A percentile compares a stretch with the other conserved stretches of the same genome.
Conservation (phyloP, 2,113 vertebrate genomes). For the Corythaixoides concolor region DNA sequence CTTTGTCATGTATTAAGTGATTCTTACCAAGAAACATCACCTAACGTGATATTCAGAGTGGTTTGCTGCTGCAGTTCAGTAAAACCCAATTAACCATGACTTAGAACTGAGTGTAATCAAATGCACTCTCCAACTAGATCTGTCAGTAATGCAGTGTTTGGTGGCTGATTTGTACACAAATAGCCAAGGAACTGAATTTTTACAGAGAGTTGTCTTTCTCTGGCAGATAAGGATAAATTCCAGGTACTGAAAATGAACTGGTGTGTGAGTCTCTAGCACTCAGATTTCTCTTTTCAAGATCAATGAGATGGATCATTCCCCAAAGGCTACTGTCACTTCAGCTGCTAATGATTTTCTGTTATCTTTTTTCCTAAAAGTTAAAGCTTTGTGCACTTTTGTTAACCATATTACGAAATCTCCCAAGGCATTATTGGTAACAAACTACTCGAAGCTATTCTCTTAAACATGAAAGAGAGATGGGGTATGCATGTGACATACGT, state of each 20-base stretch:
- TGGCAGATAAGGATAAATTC: conserved; percentile 63
- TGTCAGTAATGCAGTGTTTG: conserved; percentile 31
- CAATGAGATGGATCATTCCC: conserved; percentile 41
- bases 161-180: conserved; percentile 18
- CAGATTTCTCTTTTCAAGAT: conserved; percentile 43
- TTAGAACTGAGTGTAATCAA: conserved; percentile 26
- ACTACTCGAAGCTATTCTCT: conserved; percentile 14
- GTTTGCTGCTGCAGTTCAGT: conserved; percentile 6
- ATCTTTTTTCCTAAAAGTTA: conserved; percentile 48
- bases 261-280: conserved; percentile 6
- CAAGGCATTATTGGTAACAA: conserved; percentile 26
- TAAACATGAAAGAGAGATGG: background rate
- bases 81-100: conserved; percentile 35
- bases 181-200: conserved; percentile 45
- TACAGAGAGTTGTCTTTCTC: conserved; percentile 35
- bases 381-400: conserved; percentile 41
- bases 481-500: background rate
- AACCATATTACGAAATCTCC: conserved; percentile 38
- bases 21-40: background rate
- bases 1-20: background rate
- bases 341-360: conserved; percentile 68
- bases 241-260: conserved; percentile 54
- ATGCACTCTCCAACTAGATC: conserved; percentile 19
- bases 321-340: conserved; percentile 56
- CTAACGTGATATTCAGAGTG: background rate